Conservation (phyloP, 2,888 invertebrate genomes). For the Hecatera dysodea region DNA sequence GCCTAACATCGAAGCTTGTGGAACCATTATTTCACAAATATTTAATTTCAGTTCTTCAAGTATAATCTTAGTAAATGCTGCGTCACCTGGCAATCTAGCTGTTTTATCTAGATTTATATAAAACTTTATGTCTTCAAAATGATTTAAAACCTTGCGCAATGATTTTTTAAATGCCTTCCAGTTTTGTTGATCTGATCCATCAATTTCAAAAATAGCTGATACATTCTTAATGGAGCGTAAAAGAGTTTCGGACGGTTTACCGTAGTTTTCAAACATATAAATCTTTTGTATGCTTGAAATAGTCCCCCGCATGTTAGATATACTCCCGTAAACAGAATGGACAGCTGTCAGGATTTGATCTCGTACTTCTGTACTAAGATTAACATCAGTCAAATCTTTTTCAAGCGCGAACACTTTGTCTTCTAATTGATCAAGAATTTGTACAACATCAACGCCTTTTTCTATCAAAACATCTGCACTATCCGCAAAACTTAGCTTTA, state of each 20-base stretch:
- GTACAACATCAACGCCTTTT: constrained; percentile 83
- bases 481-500: constrained; percentile 75
- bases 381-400: constrained; percentile 75
- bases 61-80: constrained; percentile 84
- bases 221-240: constrained; percentile 81
- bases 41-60: constrained; percentile 78
- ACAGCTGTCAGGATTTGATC: constrained; percentile 85
- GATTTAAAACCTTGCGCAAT: constrained; percentile 82
- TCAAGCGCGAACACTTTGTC: constrained; percentile 84
- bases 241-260: constrained; percentile 81
- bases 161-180: constrained; percentile 80
- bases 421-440: constrained; percentile 85
- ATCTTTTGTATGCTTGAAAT: constrained; percentile 86
- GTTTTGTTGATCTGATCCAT: constrained; percentile 62
- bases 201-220: constrained; percentile 62
- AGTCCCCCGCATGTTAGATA: constrained; percentile 90
- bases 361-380: constrained; percentile 73
- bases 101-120: constrained; percentile 88
- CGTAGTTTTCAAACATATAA: constrained; percentile 86
- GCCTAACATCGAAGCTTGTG: constrained; percentile 61
- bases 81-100: constrained; percentile 85
- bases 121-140: constrained; percentile 88
- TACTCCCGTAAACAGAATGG: constrained; percentile 88
- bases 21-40: constrained; percentile 69
- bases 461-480: constrained; percentile 82